phyloP scores from a whole-genome alignment of 2,888 invertebrate species.

The Coenonympha glycerion region DNA sequence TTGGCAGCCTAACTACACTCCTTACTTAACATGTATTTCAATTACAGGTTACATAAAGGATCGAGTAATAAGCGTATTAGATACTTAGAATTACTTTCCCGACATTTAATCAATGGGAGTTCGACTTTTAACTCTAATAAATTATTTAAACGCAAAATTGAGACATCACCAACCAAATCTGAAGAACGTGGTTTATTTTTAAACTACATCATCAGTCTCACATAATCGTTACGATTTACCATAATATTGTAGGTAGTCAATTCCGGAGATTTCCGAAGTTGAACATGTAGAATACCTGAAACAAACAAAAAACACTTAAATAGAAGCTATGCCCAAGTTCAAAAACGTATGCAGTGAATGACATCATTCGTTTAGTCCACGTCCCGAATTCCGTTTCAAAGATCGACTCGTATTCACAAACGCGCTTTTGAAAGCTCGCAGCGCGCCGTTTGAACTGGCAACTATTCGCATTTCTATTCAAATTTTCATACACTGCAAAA shows the following conservation, averaged over 20 bases:
- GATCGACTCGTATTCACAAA: conserved; percentile 1
- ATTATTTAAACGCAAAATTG: no score
- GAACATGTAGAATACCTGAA: not conserved
- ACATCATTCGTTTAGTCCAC: conserved; percentile 8
- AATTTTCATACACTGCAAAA: conserved; percentile 1
- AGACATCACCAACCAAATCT: no score
- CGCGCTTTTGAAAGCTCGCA: not conserved
- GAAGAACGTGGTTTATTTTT: no score
- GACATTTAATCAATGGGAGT: no score
- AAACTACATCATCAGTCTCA: no score
- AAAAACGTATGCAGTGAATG: not conserved
- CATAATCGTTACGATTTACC: not conserved
- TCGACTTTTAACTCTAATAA: no score
- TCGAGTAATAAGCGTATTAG: no score
- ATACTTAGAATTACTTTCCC: no score
- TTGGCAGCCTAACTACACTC: no score
- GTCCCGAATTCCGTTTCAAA: conserved; percentile 1
- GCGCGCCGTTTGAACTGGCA: not conserved
- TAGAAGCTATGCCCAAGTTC: not conserved
- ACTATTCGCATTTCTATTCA: not conserved
- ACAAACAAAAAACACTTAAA: not conserved
- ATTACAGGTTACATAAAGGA: no score
- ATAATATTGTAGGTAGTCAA: no score
- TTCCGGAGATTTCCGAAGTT: not conserved
- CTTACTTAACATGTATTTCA: no score